These are phyloP conservation scores for Plectrocnemia conspersa DNA, from an alignment of 1,140 invertebrate species.

Conservation along the genomic window DNA sequence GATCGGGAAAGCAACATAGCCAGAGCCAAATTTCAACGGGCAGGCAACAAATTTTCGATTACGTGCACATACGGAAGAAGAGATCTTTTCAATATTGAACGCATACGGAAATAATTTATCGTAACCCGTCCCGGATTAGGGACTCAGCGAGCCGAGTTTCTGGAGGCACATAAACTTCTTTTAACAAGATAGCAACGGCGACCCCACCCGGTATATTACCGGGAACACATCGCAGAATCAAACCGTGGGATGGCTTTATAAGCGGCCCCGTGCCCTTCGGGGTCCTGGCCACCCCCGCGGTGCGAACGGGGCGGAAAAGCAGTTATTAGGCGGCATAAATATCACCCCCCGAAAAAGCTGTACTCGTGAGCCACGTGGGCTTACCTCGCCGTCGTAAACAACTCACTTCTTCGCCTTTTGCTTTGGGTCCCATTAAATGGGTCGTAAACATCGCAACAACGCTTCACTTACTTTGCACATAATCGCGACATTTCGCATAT, in stretches of 20 bases:
- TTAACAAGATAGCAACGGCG: conserved; percentile 18
- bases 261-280: conserved; percentile 5
- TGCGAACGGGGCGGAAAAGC: conserved; percentile 10
- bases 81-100: no score
- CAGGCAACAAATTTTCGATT: no score
- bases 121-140: not conserved
- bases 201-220: conserved; percentile 1
- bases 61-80: no score
- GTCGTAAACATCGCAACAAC: conserved; percentile 25
- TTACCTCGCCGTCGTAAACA: conserved; percentile 14
- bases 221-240: conserved; percentile 3
- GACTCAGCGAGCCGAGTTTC: not conserved
- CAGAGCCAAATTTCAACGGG: no score
- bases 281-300: no score
- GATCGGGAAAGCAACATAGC: no score
- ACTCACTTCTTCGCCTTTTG: conserved; percentile 12
- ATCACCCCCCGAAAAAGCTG: conserved; percentile 22
- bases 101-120: conserved; percentile 1
- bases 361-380: not conserved
- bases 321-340: conserved; percentile 34
- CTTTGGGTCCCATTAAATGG: conserved; percentile 22
- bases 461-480: conserved; percentile 14
- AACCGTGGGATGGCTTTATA: conserved; percentile 1
- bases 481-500: conserved; percentile 29
- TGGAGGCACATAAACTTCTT: conserved; percentile 14